A percentile compares a stretch with the other conserved stretches of the same genome.
phyloP scores from a whole-genome alignment of 2,113 vertebrate species.

The Hemichromis elongatus region DNA sequence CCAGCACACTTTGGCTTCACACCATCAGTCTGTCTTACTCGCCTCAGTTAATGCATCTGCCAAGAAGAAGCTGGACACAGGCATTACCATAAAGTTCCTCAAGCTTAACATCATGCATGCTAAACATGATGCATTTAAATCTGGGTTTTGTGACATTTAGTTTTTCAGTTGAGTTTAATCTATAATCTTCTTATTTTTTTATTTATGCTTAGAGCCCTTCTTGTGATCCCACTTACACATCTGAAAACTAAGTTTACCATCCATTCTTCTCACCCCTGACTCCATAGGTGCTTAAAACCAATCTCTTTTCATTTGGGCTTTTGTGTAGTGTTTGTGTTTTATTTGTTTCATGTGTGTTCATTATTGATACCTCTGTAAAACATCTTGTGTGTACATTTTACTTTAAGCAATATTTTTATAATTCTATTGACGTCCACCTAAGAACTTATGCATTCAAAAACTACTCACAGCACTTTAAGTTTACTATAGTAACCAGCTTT shows the following conservation, averaged over 20 bases:
- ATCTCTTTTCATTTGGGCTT: background rate
- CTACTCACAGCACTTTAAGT: background rate
- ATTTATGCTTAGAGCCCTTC: background rate
- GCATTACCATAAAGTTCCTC: background rate
- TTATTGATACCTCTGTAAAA: background rate
- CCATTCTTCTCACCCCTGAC: background rate
- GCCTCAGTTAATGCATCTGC: background rate
- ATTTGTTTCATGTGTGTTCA: background rate
- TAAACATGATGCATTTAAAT: too few species aligned
- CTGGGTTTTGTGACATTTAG: rapidly evolving
- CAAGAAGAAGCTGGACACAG: background rate
- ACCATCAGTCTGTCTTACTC: background rate
- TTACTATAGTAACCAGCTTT: background rate
- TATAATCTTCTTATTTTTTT: background rate
- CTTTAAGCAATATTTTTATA: background rate
- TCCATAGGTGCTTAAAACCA: background rate
- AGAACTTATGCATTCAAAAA: background rate
- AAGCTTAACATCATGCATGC: background rate
- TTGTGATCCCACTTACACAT: background rate
- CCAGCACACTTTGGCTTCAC: background rate
- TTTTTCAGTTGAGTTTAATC: background rate
- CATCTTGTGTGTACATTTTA: background rate
- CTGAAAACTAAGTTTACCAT: background rate
- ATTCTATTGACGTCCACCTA: background rate
- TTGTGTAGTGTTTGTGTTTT: background rate